Evolutionary conservation across 1,140 invertebrate genomes (phyloP).

Genomic region (Polyergus mexicanus): DNA sequence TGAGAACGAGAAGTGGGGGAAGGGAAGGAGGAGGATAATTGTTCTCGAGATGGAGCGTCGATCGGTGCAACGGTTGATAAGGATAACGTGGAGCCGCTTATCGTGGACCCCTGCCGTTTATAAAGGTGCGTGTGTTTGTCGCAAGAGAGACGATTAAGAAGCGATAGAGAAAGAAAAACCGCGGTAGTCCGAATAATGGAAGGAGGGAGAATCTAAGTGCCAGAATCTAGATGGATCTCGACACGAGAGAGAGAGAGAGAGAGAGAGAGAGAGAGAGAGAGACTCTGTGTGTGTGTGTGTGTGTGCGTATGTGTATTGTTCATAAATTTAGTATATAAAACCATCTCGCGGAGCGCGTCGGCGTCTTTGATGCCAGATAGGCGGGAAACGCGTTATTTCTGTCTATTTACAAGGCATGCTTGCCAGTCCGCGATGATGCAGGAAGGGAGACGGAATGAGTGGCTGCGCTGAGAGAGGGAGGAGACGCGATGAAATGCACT

Average conservation of each 20-base stretch:
- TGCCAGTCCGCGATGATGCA: conserved; percentile 52
- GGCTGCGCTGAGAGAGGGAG: conserved; percentile 21
- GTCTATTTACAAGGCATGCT: conserved; percentile 77
- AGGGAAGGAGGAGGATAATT: conserved; percentile 48
- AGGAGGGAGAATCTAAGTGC: conserved; percentile 65
- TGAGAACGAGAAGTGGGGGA: conserved; percentile 16
- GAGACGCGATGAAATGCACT: conserved; percentile 75
- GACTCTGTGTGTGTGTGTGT: conserved; percentile 11
- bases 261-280: conserved; percentile 6
- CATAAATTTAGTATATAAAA: conserved; percentile 85
- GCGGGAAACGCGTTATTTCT: conserved; percentile 75
- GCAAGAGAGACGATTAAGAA: not conserved
- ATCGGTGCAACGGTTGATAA: conserved; percentile 60
- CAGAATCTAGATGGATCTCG: conserved; percentile 77
- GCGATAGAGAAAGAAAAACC: not conserved
- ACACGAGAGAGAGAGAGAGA: conserved; percentile 39
- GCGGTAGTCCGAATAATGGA: conserved; percentile 13
- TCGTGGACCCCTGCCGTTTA: conserved; percentile 52
- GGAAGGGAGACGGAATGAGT: conserved; percentile 22
- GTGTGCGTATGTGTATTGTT: conserved; percentile 76
- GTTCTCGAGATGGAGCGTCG: conserved; percentile 57
- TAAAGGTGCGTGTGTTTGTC: conserved; percentile 48
- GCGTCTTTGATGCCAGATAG: conserved; percentile 82
- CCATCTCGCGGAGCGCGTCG: conserved; percentile 77
- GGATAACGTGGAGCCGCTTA: conserved; percentile 65